Base-by-base conservation (phyloP, 2,888 invertebrate species). In the Cheiracanthium punctorium region DNA sequence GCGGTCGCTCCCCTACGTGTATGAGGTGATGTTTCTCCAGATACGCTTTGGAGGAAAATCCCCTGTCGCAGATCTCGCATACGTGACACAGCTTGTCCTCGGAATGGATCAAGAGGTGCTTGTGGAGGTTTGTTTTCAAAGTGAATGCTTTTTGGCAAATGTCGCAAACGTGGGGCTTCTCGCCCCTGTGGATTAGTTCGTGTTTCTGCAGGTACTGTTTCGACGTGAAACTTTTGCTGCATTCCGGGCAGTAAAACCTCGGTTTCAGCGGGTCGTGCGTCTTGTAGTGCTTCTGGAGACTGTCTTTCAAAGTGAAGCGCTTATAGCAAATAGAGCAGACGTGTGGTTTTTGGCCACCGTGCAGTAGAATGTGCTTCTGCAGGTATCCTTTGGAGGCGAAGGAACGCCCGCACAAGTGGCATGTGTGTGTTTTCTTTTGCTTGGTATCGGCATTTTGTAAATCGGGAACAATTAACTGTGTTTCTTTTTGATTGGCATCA, bases 1-100 rank as follows among this genome's bases (percentile, higher is more conserved):
- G 88, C 8, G 87, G 88, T 20, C 76, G 52, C 33, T 89, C 89
- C 28, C 86, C 88, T 17, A 85, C 69, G 71, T 89, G 88, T n/a
- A 81, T 20, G 32, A 81, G 65, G 37, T 81, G 71, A 64, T 87
- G 87, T 71, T 87, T 87, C 24, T 73, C 73, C 69, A 87, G 67
- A 58, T 87, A 71, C 1, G 71, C 71, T 37, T 71, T 71, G 0
- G 71, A 71, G 8, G 52, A 73, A 52, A 52, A 73, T 14, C 48
- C 52, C 52, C n/a, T 73, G 29, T 73, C 28, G 24, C 73, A 73
- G 8, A 52, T 41, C n/a, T 52, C 32, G 30, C 73, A 73, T 17
- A 52, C 12, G 30, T 43, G 43, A 30, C 30, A 32, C 12, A 32
- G 0, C 20, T 52, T 48, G 1, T 73, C 73, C 17, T 5, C 29